phyloP scores from a whole-genome alignment of 1,140 invertebrate species.

The Neoseiulus cucumeris region DNA sequence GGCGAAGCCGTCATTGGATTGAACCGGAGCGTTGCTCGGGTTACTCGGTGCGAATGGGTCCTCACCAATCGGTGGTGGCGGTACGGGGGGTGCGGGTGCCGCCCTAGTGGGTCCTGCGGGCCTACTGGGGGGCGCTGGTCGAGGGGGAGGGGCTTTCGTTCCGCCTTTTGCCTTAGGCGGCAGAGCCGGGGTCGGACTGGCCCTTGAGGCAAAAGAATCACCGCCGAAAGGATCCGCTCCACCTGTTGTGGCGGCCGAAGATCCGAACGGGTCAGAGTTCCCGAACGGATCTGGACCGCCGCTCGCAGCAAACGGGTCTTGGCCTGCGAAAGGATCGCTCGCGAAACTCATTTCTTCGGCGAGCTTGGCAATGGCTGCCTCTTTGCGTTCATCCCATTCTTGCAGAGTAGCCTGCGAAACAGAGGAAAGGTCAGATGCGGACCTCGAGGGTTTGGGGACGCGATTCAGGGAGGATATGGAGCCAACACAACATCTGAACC shows the following conservation, averaged over 20 bases:
- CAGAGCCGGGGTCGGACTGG: neutral
- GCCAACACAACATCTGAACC: too few species aligned
- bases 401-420: neutral
- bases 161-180: constrained; percentile 2
- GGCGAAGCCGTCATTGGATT: constrained; percentile 6
- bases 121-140: neutral
- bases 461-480: too few species aligned
- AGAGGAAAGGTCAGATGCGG: neutral
- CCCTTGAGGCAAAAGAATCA: constrained; percentile 2
- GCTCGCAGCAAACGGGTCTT: neutral
- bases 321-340: neutral
- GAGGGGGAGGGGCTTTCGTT: neutral
- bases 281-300: neutral
- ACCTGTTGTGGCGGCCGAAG: neutral
- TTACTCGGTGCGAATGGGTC: neutral
- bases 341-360: neutral
- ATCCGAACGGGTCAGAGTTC: neutral
- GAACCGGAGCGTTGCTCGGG: neutral
- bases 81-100: neutral
- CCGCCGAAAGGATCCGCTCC: neutral
- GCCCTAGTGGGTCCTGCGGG: neutral
- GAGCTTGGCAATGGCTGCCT: neutral
- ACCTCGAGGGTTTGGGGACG: neutral
- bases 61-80: neutral
- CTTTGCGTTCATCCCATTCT: neutral